Conservation (phyloP, 2,888 invertebrate genomes). For the Xestia sexstrigata region DNA sequence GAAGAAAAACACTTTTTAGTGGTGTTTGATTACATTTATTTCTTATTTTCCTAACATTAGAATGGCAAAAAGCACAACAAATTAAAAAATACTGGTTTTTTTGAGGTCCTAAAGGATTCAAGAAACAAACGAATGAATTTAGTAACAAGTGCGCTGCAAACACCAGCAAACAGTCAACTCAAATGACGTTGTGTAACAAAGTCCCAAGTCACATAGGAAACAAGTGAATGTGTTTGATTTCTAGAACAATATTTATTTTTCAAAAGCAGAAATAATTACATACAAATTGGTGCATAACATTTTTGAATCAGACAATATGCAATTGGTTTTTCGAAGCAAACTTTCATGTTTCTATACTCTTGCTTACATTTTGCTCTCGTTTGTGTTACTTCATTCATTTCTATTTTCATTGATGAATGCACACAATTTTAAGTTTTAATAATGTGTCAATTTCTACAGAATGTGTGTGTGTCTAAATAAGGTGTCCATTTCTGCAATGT, state of each 20-base stretch:
- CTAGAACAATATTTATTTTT: neutral
- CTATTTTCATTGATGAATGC: neutral
- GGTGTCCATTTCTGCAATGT: neutral
- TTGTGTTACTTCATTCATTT: neutral
- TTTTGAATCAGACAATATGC: neutral
- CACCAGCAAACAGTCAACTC: neutral
- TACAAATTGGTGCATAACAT: neutral
- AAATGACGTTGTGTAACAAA: constrained; percentile 7
- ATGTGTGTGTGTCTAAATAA: neutral
- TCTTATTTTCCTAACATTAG: neutral
- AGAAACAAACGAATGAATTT: constrained; percentile 15
- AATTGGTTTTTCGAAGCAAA: neutral
- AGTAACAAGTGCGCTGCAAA: neutral
- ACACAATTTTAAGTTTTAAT: neutral
- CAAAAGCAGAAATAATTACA: neutral
- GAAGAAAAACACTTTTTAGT: neutral
- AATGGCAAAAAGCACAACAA: neutral
- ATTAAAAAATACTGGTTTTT: neutral
- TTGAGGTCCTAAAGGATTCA: neutral
- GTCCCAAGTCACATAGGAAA: neutral
- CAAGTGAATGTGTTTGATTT: neutral
- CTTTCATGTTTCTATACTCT: neutral
- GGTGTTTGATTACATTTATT: neutral
- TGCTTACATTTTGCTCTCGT: neutral
- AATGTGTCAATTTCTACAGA: neutral